A percentile compares a stretch with the other conserved stretches of the same genome.
Evolutionary conservation across 2,797 vertebrate species (phyloP).

Genomic region (Gephyroberyx darwinii): DNA sequence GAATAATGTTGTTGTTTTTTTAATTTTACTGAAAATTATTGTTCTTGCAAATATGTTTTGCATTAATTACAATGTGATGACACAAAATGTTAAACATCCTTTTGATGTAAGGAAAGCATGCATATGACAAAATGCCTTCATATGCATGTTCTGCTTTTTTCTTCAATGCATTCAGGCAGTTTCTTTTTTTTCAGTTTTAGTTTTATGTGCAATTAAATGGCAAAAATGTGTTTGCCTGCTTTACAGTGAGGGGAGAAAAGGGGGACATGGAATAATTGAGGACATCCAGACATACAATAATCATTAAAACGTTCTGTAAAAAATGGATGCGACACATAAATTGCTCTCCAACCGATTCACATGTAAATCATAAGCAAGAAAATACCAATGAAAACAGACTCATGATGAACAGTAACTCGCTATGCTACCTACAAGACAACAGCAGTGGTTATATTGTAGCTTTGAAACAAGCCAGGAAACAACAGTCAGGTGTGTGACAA

Average conservation of each 20-base stretch:
- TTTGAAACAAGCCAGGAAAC: conserved; percentile 49
- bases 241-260: conserved; percentile 38
- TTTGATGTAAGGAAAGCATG: conserved; percentile 78
- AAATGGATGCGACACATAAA: conserved; percentile 64
- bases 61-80: conserved; percentile 75
- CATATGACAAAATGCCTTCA: conserved; percentile 63
- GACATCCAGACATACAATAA: conserved; percentile 69
- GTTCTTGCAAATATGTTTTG: conserved; percentile 72
- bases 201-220: conserved; percentile 76
- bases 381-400: conserved; percentile 44
- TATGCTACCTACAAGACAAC: conserved; percentile 33
- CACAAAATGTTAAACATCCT: conserved; percentile 75
- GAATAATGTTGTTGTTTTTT: conserved; percentile 66
- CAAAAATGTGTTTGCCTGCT: conserved; percentile 68
- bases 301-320: conserved; percentile 72
- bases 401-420: conserved; percentile 37
- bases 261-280: conserved; percentile 66
- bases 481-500: conserved; percentile 47
- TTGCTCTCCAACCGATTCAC: conserved; percentile 65
- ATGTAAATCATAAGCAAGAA: conserved; percentile 64
- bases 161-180: conserved; percentile 53
- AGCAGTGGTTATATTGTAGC: conserved; percentile 37
- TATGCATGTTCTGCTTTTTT: conserved; percentile 57
- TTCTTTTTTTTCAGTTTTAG: conserved; percentile 46
- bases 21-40: conserved; percentile 65